Conservation (phyloP, 2,888 invertebrate genomes). For the Cephonodes hylas region DNA sequence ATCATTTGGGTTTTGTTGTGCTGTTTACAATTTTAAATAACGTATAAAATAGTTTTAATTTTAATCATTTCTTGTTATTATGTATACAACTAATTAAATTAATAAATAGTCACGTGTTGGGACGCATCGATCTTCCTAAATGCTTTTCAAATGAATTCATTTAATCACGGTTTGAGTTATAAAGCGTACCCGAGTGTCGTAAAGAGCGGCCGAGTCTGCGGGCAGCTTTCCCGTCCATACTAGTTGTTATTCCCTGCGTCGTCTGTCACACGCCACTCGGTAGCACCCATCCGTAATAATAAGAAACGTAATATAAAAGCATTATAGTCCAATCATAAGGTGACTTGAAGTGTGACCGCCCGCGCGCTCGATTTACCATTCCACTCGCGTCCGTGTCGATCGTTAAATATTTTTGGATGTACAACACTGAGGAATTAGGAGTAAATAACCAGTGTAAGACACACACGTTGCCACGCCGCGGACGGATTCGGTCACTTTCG, state of each 20-base stretch:
- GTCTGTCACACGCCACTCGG: slow-evolving; percentile 67
- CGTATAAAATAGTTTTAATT: background rate
- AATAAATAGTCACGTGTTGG: too few relatives aligned
- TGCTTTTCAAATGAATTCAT: too few relatives aligned
- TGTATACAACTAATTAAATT: too few relatives aligned
- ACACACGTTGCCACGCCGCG: slow-evolving; percentile 43
- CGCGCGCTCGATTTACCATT: slow-evolving; percentile 69
- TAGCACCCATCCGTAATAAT: slow-evolving; percentile 71
- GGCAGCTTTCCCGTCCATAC: slow-evolving; percentile 46
- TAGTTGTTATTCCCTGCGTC: slow-evolving; percentile 70
- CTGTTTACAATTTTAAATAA: background rate
- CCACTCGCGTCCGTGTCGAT: slow-evolving; percentile 56
- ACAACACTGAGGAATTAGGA: slow-evolving; percentile 63
- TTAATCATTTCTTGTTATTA: background rate
- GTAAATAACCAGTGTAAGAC: slow-evolving; percentile 50
- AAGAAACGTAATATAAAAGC: slow-evolving; percentile 78
- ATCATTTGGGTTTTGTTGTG: background rate
- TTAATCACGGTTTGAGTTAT: background rate
- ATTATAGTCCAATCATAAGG: slow-evolving; percentile 80
- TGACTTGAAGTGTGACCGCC: slow-evolving; percentile 72
- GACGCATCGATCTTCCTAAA: too few relatives aligned
- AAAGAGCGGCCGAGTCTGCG: slow-evolving; percentile 24
- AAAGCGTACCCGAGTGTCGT: background rate
- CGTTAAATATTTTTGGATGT: slow-evolving; percentile 72
- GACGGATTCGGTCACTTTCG: slow-evolving; percentile 36